Conservation (phyloP, 2,888 invertebrate species). For the Macrophya alboannulata region DNA sequence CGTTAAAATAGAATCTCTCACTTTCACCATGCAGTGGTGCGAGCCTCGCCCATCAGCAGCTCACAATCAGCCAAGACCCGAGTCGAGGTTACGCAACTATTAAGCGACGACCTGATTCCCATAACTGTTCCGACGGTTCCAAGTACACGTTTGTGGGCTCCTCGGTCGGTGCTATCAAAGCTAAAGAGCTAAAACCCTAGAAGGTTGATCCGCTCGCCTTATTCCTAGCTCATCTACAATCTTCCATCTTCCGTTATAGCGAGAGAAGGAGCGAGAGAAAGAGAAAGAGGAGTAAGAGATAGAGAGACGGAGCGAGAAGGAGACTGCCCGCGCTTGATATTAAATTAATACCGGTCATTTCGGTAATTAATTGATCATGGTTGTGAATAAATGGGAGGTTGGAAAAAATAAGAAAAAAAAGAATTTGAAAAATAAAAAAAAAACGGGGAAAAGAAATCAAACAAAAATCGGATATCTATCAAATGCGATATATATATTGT, state of each 20-base stretch:
- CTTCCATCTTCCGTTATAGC: conserved; percentile 18
- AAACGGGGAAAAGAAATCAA: background rate
- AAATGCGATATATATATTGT: background rate
- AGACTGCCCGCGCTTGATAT: conserved; percentile 20
- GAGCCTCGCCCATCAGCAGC: conserved; percentile 73
- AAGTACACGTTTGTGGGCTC: conserved; percentile 64
- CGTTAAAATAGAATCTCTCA: conserved; percentile 67
- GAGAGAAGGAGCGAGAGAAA: background rate
- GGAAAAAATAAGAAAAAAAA: background rate
- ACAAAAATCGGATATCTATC: background rate
- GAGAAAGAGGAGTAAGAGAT: background rate
- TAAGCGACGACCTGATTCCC: conserved; percentile 74
- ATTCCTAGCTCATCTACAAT: conserved; percentile 9
- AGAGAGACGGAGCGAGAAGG: background rate
- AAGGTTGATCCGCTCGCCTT: conserved; percentile 41
- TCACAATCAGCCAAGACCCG: conserved; percentile 52
- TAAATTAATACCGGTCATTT: conserved; percentile 54
- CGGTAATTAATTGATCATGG: conserved; percentile 54
- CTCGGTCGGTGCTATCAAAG: conserved; percentile 56
- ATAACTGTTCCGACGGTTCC: conserved; percentile 71
- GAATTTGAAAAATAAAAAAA: background rate
- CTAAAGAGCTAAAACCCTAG: conserved; percentile 10
- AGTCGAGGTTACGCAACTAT: conserved; percentile 68
- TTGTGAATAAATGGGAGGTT: background rate
- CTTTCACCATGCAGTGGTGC: conserved; percentile 70